A percentile compares a stretch with the other conserved stretches of the same genome.
Conservation (phyloP, 2,113 vertebrate species). For the Harpagus bidentatus region DNA sequence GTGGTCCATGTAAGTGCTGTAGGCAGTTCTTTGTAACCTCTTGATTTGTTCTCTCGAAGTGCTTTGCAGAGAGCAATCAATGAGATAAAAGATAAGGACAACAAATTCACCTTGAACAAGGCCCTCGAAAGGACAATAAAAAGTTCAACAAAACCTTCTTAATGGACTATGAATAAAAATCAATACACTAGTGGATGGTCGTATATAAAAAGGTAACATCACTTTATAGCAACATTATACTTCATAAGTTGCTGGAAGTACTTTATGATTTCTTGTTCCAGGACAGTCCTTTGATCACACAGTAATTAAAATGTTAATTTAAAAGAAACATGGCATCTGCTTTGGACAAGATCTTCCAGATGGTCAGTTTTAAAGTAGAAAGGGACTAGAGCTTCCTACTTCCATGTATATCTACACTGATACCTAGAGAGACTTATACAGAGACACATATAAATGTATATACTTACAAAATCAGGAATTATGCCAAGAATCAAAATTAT, state of each 20-base stretch:
- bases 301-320: neutral
- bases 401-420: neutral
- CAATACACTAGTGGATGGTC: neutral
- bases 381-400: neutral
- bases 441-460: neutral
- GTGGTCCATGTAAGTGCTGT: neutral
- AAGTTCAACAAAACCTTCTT: neutral
- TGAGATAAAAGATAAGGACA: neutral
- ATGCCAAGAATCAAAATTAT: neutral
- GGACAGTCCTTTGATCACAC: neutral
- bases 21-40: neutral
- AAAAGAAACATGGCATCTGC: neutral
- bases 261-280: neutral
- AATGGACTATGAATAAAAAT: neutral
- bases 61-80: neutral
- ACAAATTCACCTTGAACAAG: neutral
- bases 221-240: rapidly evolving
- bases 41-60: neutral
- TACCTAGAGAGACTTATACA: neutral
- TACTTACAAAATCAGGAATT: neutral
- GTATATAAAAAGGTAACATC: neutral
- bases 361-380: neutral
- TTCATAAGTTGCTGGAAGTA: neutral
- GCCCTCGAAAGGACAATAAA: neutral
- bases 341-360: neutral